phyloP scores from a whole-genome alignment of 1,140 invertebrate genomes.

The Onthophagus taurus region DNA sequence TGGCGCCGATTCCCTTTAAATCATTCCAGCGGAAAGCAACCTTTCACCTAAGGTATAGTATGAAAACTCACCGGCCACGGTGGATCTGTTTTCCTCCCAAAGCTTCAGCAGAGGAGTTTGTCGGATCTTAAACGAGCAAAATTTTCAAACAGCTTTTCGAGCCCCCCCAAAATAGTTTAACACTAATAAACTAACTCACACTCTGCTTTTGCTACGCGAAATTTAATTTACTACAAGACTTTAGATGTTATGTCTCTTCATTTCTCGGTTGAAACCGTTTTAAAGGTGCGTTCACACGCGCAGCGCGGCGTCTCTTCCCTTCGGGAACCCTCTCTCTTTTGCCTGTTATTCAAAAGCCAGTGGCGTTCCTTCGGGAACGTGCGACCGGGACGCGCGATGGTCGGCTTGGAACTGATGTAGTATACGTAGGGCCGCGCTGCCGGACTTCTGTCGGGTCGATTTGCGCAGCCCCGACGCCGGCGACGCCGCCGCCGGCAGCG shows the following conservation, averaged over 20 bases:
- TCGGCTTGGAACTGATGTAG: not conserved
- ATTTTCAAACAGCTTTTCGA: slow-evolving; percentile 7
- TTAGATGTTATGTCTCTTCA: not conserved
- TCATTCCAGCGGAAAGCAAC: too few species aligned
- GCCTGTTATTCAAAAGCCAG: too few species aligned
- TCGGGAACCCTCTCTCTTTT: too few species aligned
- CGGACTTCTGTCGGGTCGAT: slow-evolving; percentile 8
- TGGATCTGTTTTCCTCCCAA: slow-evolving; percentile 3
- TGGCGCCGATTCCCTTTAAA: too few species aligned
- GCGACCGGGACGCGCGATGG: not conserved
- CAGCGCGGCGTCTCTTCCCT: too few species aligned
- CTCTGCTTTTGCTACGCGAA: too few species aligned
- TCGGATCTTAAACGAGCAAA: slow-evolving; percentile 1
- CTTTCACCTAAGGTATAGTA: too few species aligned
- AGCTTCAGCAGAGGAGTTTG: slow-evolving; percentile 1
- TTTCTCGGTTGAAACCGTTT: not conserved
- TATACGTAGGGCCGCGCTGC: not conserved
- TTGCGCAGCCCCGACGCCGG: slow-evolving; percentile 7
- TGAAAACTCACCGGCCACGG: slow-evolving; percentile 12
- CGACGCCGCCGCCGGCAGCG: slow-evolving; percentile 4
- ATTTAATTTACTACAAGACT: not conserved
- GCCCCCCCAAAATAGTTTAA: too few species aligned
- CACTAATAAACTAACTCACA: too few species aligned
- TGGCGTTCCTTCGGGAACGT: not conserved
- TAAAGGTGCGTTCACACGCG: not conserved